These are phyloP conservation scores for Dasyprocta punctata DNA, from an alignment of 2,113 vertebrate species.

Conservation along the genomic window DNA sequence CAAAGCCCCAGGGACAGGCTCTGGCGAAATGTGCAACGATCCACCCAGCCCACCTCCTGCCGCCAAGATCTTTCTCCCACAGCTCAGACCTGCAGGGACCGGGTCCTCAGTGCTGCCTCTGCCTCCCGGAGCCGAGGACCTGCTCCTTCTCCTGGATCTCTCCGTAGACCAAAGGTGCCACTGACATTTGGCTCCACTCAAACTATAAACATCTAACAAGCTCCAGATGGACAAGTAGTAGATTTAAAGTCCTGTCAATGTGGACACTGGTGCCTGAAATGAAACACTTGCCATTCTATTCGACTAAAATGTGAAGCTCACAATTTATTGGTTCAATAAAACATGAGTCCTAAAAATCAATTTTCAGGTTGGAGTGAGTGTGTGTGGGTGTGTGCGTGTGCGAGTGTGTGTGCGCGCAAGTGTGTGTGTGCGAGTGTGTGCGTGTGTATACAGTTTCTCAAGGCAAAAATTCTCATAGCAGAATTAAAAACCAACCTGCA, in stretches of 20 bases:
- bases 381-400: neutral
- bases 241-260: constrained; percentile 70
- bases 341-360: constrained; percentile 58
- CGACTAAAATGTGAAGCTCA: constrained; percentile 65
- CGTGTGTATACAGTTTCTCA: neutral
- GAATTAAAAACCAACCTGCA: neutral
- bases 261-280: constrained; percentile 67
- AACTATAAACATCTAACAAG: constrained; percentile 69
- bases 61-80: neutral
- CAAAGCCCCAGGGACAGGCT: neutral
- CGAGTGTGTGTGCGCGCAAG: neutral
- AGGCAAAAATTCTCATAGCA: neutral
- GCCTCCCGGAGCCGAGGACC: neutral
- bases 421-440: neutral
- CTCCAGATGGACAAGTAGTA: constrained; percentile 69
- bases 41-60: neutral
- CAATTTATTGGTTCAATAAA: constrained; percentile 77
- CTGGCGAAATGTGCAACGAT: neutral
- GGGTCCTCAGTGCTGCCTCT: neutral
- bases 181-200: constrained; percentile 64
- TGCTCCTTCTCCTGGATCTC: neutral
- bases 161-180: constrained; percentile 33
- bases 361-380: constrained; percentile 53
- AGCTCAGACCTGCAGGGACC: neutral
- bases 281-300: constrained; percentile 70